phyloP scores from a whole-genome alignment of 2,797 vertebrate genomes.

The Gymnopithys bicolor region DNA sequence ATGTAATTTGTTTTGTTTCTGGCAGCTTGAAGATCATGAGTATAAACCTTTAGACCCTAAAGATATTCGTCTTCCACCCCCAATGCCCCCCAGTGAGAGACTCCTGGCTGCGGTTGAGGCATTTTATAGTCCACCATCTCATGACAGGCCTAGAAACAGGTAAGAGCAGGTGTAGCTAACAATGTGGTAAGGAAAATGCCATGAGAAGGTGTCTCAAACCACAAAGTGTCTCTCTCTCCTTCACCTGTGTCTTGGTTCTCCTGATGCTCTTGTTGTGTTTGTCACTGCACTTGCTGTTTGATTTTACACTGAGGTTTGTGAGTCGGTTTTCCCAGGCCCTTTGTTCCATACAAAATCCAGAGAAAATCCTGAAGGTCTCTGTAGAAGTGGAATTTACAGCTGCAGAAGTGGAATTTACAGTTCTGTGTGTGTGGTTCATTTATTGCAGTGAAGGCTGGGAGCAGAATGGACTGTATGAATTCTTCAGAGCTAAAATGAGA shows the following conservation, averaged over 20 bases:
- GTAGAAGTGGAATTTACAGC: neutral
- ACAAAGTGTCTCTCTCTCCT: neutral
- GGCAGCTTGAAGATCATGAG: constrained; percentile 94
- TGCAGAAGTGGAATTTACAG: neutral
- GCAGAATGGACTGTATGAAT: constrained; percentile 97
- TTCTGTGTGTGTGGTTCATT: neutral
- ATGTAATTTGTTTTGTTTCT: neutral
- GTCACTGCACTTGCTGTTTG: neutral
- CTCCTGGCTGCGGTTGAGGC: constrained; percentile 97
- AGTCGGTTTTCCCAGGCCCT: neutral
- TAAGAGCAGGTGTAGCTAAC: constrained; percentile 56
- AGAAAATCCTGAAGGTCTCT: neutral
- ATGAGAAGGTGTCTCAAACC: neutral
- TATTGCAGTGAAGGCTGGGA: constrained; percentile 95
- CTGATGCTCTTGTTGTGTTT: neutral
- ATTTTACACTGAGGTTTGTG: neutral
- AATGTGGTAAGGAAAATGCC: neutral
- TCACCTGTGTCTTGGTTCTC: neutral
- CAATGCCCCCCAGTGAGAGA: constrained; percentile 97
- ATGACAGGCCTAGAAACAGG: constrained; percentile 98
- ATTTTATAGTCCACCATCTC: constrained; percentile 97
- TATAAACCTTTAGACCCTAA: constrained; percentile 98
- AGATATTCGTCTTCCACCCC: constrained; percentile 96
- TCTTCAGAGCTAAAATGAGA: constrained; percentile 98
- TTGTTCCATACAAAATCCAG: neutral